Conservation (phyloP, 2,113 vertebrate species). For the Sinocyclocheilus anshuiensis region DNA sequence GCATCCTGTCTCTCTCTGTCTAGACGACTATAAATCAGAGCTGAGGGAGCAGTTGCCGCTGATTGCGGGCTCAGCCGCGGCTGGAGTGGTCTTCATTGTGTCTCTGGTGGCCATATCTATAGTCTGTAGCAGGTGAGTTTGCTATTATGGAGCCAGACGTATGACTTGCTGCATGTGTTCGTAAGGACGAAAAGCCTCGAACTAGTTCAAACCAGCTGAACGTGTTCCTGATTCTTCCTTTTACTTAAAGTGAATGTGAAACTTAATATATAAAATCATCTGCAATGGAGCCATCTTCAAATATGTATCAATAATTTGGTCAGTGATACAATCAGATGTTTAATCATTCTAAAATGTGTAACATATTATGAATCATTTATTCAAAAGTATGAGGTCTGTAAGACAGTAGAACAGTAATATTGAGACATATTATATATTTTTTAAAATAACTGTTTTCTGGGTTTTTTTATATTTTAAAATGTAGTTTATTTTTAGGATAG, state of each 20-base stretch:
- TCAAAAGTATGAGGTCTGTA: background rate
- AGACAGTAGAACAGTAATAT: background rate
- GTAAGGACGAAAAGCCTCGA: background rate
- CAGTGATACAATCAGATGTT: background rate
- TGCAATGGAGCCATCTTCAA: background rate
- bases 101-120: conserved; percentile 96
- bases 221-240: background rate
- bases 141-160: background rate
- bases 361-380: background rate
- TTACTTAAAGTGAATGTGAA: background rate
- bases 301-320: background rate
- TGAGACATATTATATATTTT: background rate
- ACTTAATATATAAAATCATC: background rate
- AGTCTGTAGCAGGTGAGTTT: conserved; percentile 92
- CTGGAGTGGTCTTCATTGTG: conserved; percentile 95
- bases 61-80: conserved; percentile 93
- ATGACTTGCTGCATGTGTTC: background rate
- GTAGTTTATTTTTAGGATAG: background rate
- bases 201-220: background rate
- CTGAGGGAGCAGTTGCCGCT: conserved; percentile 95
- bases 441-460: background rate
- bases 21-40: conserved; percentile 98
- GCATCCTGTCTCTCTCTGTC: conserved; percentile 43
- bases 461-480: background rate
- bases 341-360: background rate